Percentiles rank a stretch among this genome's conserved stretches.
These are phyloP conservation scores for Fukomys damarensis DNA, from an alignment of 2,113 vertebrate species.

Conservation along the genomic window DNA sequence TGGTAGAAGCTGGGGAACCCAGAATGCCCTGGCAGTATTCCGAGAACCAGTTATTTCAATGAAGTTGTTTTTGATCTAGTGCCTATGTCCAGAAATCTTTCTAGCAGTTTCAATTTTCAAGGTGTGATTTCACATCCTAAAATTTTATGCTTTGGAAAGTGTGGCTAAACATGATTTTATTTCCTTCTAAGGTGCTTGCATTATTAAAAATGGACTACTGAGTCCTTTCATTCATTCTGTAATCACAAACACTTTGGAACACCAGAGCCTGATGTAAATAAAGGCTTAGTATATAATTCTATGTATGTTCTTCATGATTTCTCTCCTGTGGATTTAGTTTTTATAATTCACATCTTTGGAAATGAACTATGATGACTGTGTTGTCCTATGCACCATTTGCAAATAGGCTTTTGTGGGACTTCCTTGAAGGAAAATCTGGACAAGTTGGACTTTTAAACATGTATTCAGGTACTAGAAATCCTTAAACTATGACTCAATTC, in stretches of 20 bases:
- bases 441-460: background rate
- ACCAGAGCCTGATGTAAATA: background rate
- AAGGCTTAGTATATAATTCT: slow-evolving; percentile 57
- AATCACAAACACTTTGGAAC: slow-evolving; percentile 1
- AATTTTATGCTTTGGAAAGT: background rate
- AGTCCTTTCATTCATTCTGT: slow-evolving; percentile 71
- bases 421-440: background rate
- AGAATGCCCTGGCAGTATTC: background rate
- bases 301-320: background rate
- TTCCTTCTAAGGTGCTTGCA: background rate
- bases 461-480: background rate
- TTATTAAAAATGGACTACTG: slow-evolving; percentile 81
- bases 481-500: background rate
- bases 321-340: slow-evolving; percentile 45
- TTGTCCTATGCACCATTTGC: background rate
- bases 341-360: slow-evolving; percentile 15
- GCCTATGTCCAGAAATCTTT: background rate
- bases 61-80: background rate
- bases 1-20: background rate
- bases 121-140: background rate
- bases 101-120: background rate
- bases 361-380: background rate
- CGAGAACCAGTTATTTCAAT: background rate
- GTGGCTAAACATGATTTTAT: background rate
- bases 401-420: background rate